Evolutionary conservation across 2,888 invertebrate species (phyloP), one percentile per base, ranked within the genome.

Genomic region (Reticulitermes lucifugus): DNA sequence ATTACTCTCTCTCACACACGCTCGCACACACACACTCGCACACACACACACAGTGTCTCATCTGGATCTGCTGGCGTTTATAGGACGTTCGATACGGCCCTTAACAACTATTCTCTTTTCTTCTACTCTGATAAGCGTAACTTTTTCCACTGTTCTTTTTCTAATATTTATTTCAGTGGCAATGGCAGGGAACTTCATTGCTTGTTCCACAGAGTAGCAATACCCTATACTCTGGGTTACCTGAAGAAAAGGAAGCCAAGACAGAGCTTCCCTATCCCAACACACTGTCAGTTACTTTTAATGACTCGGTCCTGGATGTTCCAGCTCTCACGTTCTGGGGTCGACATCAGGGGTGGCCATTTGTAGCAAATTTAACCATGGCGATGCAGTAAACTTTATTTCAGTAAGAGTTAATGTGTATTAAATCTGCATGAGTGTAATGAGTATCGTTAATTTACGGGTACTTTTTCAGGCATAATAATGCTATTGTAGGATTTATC

Each of bases 141-240:
- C 71, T 6, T 60, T 71, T 71, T 35, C 71, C 14, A 71, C 71
- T 71, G 7, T 18, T 71, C 71, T 71, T 71, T 25, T 29, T 71
- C 25, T 71, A 71, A 71, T 71, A 29, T 71, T 71, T 71, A 71
- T 71, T 71, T 59, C 43, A 22, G 22, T 75, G 51, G n/a, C 75
- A 60, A 22, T n/a, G 21, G 60, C 21, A 60, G 21, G 35, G 21
- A 3, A 35, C 75, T 83, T 43, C 83, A 83, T 43, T 83, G 75
- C 83, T 6, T 18, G 51, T 81, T 79, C 79, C 79, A 22, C 43
- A 59, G 29, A 59, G n/a, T 18, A 60, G 25, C 29, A 29, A 29
- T 25, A 5, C 71, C 71, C 46, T 46, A 35, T 35, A 12, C 46
- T 46, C 10, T 12, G 46, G 46, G 46, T 7, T 3, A 12, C 6